A percentile compares a stretch with the other conserved stretches of the same genome.
phyloP scores from a whole-genome alignment of 2,888 invertebrate species.

The Lithophane semibrunnea region DNA sequence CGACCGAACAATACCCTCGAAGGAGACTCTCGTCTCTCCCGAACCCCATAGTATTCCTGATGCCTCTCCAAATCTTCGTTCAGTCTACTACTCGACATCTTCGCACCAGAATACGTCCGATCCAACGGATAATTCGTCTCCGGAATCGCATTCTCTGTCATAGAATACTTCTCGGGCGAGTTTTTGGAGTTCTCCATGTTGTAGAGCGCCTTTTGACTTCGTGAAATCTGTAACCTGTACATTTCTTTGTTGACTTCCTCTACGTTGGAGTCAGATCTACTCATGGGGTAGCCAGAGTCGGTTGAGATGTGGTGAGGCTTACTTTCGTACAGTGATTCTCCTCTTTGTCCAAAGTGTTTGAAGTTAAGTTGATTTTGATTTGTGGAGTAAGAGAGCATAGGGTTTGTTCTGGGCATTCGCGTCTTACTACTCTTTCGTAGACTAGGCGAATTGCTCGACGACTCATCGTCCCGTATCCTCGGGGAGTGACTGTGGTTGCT shows the following conservation, averaged over 20 bases:
- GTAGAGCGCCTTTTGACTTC: constrained; percentile 88
- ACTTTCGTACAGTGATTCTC: constrained; percentile 86
- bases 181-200: constrained; percentile 87
- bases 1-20: constrained; percentile 78
- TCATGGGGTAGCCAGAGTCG: constrained; percentile 87
- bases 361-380: constrained; percentile 86
- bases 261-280: constrained; percentile 88
- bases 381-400: constrained; percentile 89
- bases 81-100: constrained; percentile 85
- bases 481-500: constrained; percentile 86
- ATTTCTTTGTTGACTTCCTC: constrained; percentile 90
- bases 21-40: constrained; percentile 83
- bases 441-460: constrained; percentile 87
- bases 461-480: constrained; percentile 85
- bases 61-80: constrained; percentile 88
- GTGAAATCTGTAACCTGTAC: constrained; percentile 88
- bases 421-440: constrained; percentile 89
- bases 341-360: constrained; percentile 88
- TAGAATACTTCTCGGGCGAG: constrained; percentile 83
- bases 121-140: constrained; percentile 88
- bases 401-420: constrained; percentile 91
- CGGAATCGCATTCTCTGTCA: constrained; percentile 82
- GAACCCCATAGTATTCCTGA: constrained; percentile 81
- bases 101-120: constrained; percentile 86
- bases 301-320: constrained; percentile 88